Base-by-base conservation (phyloP, 2,888 invertebrate species). In the Cordilura impudica region DNA sequence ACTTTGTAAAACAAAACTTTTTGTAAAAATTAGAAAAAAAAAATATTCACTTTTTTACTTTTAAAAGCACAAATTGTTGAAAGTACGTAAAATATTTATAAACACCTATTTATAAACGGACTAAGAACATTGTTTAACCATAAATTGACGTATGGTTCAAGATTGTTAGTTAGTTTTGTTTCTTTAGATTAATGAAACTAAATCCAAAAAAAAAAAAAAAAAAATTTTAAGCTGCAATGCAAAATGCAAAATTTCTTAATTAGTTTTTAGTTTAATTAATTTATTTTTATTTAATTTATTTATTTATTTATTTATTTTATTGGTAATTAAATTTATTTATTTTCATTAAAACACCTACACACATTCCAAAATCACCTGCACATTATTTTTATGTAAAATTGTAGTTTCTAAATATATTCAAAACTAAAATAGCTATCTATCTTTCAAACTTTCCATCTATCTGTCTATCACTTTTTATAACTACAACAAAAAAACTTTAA, bases 281-380 rank as follows among this genome's bases (percentile, higher is more conserved):
- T 69, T 71, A 58, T 73, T 84, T 83, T 83, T 86, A 86, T 86
- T 84, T 85, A 86, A 39, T 83, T 84, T 83, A 86, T 84, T 84
- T 80, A 82, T 84, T 84, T 83, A 86, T 83, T 84, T 82, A 85
- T 83, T 81, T 26, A 49, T 72, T 78, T 80, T 81, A 80, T 81
- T 82, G 76, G 54, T 74, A 61, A 81, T 80, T 39, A 10, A 35
- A 8, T 2, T 74, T 78, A 81, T 81, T 72, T 78, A 75, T 77
- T 81, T 63, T 69, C 65, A 49, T 45, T 19, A 26, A 61, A 72
- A 66, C 58, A 70, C 70, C 74, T 47, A 14, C 43, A 78, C 56
- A 31, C 39, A 49, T 21, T 63, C 16, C 39, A 58, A 26, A 47
- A 16, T n/a, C 61, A 23, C 18, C 19, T 47, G n/a, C 65, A 26